These are phyloP conservation scores for Protodeltote pygarga DNA, from an alignment of 2,888 invertebrate species.

Conservation along the genomic window DNA sequence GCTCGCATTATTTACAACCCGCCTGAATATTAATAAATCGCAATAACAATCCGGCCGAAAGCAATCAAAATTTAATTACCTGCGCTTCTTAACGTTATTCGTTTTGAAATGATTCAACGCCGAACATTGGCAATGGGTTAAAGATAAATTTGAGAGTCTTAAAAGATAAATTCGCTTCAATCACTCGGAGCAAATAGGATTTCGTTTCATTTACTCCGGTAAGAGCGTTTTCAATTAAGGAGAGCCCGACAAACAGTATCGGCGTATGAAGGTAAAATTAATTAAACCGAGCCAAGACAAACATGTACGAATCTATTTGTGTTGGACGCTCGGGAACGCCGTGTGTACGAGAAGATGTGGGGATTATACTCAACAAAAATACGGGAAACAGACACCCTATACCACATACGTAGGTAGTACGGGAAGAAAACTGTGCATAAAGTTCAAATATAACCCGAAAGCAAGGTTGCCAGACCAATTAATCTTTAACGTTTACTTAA, in stretches of 20 bases:
- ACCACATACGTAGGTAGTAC: not conserved
- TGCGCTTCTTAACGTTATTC: slow-evolving; percentile 63
- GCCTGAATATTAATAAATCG: slow-evolving; percentile 78
- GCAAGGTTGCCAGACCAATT: slow-evolving; percentile 46
- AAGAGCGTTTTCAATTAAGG: slow-evolving; percentile 86
- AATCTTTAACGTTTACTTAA: slow-evolving; percentile 41
- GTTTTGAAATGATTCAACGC: slow-evolving; percentile 65
- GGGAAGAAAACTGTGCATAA: slow-evolving; percentile 10
- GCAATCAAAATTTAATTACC: slow-evolving; percentile 83
- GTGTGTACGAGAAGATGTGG: slow-evolving; percentile 53
- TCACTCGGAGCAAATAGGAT: slow-evolving; percentile 85
- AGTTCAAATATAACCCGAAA: slow-evolving; percentile 28
- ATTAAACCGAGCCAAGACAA: slow-evolving; percentile 85
- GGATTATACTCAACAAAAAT: slow-evolving; percentile 54
- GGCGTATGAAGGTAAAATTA: slow-evolving; percentile 87
- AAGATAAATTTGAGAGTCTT: slow-evolving; percentile 84
- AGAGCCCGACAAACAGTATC: slow-evolving; percentile 84
- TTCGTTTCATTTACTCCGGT: slow-evolving; percentile 84
- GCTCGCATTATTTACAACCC: slow-evolving; percentile 71
- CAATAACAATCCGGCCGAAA: slow-evolving; percentile 74
- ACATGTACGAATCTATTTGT: slow-evolving; percentile 83
- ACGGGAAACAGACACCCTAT: slow-evolving; percentile 44
- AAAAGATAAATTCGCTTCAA: slow-evolving; percentile 85
- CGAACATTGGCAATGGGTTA: slow-evolving; percentile 64
- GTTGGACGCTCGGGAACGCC: slow-evolving; percentile 70